phyloP scores from a whole-genome alignment of 2,888 invertebrate species.

The Diaperis boleti region DNA sequence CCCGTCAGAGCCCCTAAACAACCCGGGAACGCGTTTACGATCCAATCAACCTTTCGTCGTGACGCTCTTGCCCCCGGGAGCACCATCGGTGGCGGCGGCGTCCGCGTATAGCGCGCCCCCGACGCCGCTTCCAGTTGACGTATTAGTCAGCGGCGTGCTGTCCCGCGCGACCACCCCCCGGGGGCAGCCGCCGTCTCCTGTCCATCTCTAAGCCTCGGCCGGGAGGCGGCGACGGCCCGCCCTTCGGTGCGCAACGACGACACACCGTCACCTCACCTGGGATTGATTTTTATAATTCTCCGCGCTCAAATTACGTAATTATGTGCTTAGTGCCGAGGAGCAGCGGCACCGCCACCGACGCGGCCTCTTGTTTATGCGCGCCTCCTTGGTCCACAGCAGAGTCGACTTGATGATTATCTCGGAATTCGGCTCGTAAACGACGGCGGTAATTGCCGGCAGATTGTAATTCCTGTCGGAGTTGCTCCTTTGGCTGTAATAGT shows the following conservation, averaged over 20 bases:
- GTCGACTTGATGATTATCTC: constrained; percentile 36
- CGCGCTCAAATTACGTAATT: constrained; percentile 48
- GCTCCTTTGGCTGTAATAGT: no score
- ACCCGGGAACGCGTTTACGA: constrained; percentile 12
- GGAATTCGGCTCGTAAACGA: constrained; percentile 33
- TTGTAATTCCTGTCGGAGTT: constrained; percentile 30
- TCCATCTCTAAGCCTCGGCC: constrained; percentile 42
- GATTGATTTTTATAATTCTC: constrained; percentile 51
- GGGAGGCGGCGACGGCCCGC: constrained; percentile 43
- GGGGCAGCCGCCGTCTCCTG: constrained; percentile 37
- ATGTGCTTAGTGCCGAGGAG: constrained; percentile 41
- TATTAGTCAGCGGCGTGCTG: constrained; percentile 35
- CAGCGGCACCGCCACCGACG: constrained; percentile 21
- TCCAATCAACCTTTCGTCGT: constrained; percentile 7
- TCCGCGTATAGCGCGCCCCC: neutral
- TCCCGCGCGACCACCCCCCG: constrained; percentile 24
- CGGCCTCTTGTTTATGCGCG: constrained; percentile 33
- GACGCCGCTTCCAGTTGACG: constrained; percentile 24
- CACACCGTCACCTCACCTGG: constrained; percentile 44
- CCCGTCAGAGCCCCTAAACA: no score
- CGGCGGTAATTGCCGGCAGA: constrained; percentile 18
- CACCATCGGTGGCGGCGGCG: no score
- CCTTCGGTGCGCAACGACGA: constrained; percentile 45
- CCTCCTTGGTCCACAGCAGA: constrained; percentile 10
- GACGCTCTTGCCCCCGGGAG: constrained; percentile 8